phyloP scores from a whole-genome alignment of 2,888 invertebrate species.

The Oscheius sp. region DNA sequence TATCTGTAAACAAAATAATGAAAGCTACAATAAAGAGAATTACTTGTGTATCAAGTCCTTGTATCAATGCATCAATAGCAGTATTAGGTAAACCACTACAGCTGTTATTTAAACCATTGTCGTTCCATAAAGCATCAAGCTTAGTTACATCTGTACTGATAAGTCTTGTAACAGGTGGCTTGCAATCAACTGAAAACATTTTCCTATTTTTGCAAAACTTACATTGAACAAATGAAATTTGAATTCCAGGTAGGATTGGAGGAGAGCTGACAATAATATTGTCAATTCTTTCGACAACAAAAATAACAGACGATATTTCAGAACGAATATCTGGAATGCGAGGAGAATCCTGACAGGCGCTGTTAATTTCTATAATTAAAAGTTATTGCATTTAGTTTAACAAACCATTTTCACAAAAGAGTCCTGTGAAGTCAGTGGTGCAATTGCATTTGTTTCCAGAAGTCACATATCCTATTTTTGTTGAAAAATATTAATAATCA shows the following conservation, averaged over 20 bases:
- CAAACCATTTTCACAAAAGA: conserved; percentile 9
- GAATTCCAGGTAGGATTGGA: background rate
- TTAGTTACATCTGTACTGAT: too few species aligned
- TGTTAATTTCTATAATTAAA: background rate
- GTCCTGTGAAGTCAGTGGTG: background rate
- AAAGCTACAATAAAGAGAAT: background rate
- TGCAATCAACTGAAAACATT: too few species aligned
- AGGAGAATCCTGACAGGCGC: background rate
- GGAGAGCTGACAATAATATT: background rate
- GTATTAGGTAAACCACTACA: background rate
- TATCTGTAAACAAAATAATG: background rate
- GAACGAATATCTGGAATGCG: conserved; percentile 1
- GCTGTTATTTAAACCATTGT: too few species aligned
- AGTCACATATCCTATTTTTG: background rate
- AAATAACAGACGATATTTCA: conserved; percentile 2
- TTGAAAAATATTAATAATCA: background rate
- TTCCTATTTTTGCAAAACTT: too few species aligned
- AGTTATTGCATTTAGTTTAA: background rate
- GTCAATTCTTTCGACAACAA: conserved; percentile 1
- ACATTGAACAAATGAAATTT: conserved; percentile 14
- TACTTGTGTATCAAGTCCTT: conserved; percentile 1
- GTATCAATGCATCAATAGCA: background rate
- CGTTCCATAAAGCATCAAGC: background rate
- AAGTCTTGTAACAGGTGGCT: background rate
- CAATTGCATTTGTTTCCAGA: conserved; percentile 4